Percentiles rank a stretch among this genome's conserved stretches.
Conservation (phyloP, 2,797 vertebrate genomes). For the Hafferia zeledoni region DNA sequence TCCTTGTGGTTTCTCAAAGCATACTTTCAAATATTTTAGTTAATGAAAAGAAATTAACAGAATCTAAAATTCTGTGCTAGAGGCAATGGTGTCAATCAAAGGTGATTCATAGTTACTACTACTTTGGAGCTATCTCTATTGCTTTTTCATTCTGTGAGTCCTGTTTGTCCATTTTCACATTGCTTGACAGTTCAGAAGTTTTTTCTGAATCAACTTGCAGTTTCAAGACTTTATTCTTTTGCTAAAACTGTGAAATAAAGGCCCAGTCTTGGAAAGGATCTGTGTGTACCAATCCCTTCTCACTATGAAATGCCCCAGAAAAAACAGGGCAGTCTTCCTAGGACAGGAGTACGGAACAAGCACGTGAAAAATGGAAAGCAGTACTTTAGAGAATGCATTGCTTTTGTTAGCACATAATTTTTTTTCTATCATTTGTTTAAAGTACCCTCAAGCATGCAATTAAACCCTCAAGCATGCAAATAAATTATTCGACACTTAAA, state of each 20-base stretch:
- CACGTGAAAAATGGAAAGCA: neutral
- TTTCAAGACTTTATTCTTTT: neutral
- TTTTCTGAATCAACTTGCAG: neutral
- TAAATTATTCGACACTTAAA: conserved; percentile 26
- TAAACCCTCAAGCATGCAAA: neutral
- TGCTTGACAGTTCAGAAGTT: neutral
- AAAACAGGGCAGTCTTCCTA: neutral
- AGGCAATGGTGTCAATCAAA: neutral
- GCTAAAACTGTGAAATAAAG: neutral
- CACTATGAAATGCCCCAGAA: neutral
- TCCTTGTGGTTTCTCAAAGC: neutral
- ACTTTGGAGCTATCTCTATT: neutral
- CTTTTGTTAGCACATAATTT: neutral
- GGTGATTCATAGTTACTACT: neutral
- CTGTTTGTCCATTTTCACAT: neutral
- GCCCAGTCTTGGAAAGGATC: neutral
- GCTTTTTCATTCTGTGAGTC: neutral
- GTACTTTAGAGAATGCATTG: neutral
- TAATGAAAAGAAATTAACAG: conserved; percentile 22
- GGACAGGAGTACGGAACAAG: neutral
- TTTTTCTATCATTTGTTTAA: conserved; percentile 9
- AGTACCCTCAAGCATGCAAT: neutral
- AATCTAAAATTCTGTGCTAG: neutral
- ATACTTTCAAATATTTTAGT: neutral
- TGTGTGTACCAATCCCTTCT: neutral